Evolutionary conservation across 2,888 invertebrate genomes (phyloP).

Genomic region (Branchipolynoe longqiensis): DNA sequence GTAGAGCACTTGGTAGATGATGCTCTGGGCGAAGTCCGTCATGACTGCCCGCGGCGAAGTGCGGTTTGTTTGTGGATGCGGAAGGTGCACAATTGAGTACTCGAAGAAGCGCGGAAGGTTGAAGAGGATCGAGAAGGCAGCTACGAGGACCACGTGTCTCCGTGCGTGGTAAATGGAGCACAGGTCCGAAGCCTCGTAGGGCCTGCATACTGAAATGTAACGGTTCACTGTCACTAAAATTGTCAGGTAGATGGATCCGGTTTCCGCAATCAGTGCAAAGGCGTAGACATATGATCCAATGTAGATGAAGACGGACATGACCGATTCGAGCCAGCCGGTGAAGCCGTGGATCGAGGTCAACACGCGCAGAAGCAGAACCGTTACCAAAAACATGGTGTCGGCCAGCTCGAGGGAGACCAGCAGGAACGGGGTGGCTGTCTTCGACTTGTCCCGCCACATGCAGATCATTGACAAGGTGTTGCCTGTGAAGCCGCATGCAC

Average conservation of each 20-base stretch:
- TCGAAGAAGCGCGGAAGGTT: constrained; percentile 70
- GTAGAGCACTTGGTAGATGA: constrained; percentile 67
- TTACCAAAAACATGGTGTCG: constrained; percentile 68
- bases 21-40: constrained; percentile 58
- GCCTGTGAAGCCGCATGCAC: constrained; percentile 68
- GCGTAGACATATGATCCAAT: constrained; percentile 66
- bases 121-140: constrained; percentile 64
- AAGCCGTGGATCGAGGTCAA: constrained; percentile 63
- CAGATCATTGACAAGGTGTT: constrained; percentile 69
- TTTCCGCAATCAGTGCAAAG: constrained; percentile 65
- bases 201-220: constrained; percentile 65
- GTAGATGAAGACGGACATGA: constrained; percentile 62
- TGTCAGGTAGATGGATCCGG: constrained; percentile 68
- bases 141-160: constrained; percentile 66
- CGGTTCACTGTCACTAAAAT: constrained; percentile 69
- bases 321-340: constrained; percentile 45
- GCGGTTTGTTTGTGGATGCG: constrained; percentile 5
- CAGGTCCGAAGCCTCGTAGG: constrained; percentile 66
- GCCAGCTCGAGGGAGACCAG: constrained; percentile 67
- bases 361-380: constrained; percentile 67
- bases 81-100: constrained; percentile 60
- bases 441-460: constrained; percentile 67
- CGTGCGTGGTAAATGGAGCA: constrained; percentile 67
- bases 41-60: constrained; percentile 14
- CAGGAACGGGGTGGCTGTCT: constrained; percentile 69